phyloP scores from a whole-genome alignment of 2,888 invertebrate species.

The Hirtodrosophila histrioides region DNA sequence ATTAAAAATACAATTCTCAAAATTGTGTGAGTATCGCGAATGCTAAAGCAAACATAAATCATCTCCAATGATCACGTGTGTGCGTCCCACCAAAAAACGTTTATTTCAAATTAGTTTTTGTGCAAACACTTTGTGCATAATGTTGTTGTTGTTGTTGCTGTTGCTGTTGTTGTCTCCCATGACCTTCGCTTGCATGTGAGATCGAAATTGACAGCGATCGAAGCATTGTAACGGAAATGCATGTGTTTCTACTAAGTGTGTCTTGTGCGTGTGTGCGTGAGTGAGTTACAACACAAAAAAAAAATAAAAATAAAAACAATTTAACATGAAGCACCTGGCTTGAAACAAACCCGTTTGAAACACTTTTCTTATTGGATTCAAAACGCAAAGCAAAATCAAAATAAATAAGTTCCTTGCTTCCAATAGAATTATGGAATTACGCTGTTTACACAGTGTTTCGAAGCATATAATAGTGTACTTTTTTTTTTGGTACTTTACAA shows the following conservation, averaged over 20 bases:
- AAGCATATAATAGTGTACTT: background rate
- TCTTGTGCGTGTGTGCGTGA: slow-evolving; percentile 2
- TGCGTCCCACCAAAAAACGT: slow-evolving; percentile 34
- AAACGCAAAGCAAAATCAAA: slow-evolving; percentile 9
- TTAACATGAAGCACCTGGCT: slow-evolving; percentile 16
- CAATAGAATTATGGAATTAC: background rate
- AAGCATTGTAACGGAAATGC: slow-evolving; percentile 46
- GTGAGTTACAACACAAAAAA: slow-evolving; percentile 6
- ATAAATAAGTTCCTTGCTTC: slow-evolving; percentile 8
- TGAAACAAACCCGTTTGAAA: slow-evolving; percentile 7
- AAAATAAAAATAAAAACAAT: slow-evolving; percentile 1
- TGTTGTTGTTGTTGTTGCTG: slow-evolving; percentile 18
- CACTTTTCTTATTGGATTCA: slow-evolving; percentile 20
- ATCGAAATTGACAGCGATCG: slow-evolving; percentile 44
- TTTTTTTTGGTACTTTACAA: background rate
- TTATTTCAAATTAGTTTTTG: slow-evolving; percentile 36
- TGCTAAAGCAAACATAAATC: slow-evolving; percentile 60
- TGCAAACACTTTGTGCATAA: slow-evolving; percentile 7
- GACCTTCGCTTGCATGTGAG: slow-evolving; percentile 56
- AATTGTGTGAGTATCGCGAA: too few relatives aligned
- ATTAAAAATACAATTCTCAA: slow-evolving; percentile 22
- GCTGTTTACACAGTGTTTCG: background rate
- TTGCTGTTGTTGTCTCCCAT: slow-evolving; percentile 42
- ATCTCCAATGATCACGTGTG: slow-evolving; percentile 67
- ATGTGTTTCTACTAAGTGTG: background rate